phyloP scores from a whole-genome alignment of 37 sponge, comb jelly and placozoan genomes.

The Cladorhizidae sp. region DNA sequence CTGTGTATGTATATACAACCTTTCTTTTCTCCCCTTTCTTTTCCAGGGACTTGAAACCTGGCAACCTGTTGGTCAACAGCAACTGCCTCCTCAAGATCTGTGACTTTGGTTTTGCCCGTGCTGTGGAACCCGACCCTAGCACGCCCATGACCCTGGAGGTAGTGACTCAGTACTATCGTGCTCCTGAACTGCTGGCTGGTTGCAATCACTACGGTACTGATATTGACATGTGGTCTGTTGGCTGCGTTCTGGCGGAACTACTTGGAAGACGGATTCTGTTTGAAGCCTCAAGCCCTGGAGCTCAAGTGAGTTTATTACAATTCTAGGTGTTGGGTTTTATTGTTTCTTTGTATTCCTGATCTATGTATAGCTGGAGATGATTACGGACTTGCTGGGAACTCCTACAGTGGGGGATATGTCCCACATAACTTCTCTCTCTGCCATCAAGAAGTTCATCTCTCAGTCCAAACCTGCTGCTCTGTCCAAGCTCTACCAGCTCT shows the following conservation, averaged over 20 bases:
- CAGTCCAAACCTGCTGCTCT: slow-evolving; percentile 43
- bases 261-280: slow-evolving; percentile 81
- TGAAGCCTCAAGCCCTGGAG: slow-evolving; percentile 55
- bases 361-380: slow-evolving; percentile 90
- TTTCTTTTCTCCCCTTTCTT: background rate
- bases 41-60: slow-evolving; percentile 84
- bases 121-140: slow-evolving; percentile 66
- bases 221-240: slow-evolving; percentile 93
- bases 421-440: slow-evolving; percentile 47
- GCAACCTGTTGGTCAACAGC: slow-evolving; percentile 86
- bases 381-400: slow-evolving; percentile 81
- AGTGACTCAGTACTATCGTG: slow-evolving; percentile 91
- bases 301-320: slow-evolving; percentile 62
- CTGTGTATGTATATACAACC: too few relatives aligned
- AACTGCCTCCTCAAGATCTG: slow-evolving; percentile 86
- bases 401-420: slow-evolving; percentile 58
- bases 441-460: slow-evolving; percentile 55
- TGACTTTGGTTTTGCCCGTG: slow-evolving; percentile 94
- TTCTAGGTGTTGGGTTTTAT: too few relatives aligned
- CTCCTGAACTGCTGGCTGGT: slow-evolving; percentile 88
- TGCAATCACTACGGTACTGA: slow-evolving; percentile 84
- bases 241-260: slow-evolving; percentile 88
- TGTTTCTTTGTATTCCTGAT: background rate
- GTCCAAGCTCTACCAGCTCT: slow-evolving; percentile 61
- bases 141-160: slow-evolving; percentile 90